Evolutionary conservation across 2,797 vertebrate genomes (phyloP).

Genomic region (Rhinatrema bivittatum): DNA sequence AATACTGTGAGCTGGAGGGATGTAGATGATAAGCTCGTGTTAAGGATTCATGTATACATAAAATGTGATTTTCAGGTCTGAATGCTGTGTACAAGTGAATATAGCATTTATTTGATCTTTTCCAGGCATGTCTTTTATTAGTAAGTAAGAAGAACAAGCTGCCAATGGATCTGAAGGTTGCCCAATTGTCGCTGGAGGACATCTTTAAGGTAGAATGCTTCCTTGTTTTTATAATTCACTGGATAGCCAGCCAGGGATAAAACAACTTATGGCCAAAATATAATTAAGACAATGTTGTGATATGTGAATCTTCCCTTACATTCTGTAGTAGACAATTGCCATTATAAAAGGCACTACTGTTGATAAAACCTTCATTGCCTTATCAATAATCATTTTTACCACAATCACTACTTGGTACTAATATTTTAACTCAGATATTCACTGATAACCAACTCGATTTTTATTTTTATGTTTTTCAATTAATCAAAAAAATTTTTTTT

Average conservation of each 20-base stretch:
- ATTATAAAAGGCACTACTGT: no score
- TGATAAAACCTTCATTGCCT: no score
- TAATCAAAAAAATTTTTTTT: no score
- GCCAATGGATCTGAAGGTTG: conserved; percentile 36
- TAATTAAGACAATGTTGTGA: no score
- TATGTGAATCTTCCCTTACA: no score
- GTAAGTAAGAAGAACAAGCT: conserved; percentile 25
- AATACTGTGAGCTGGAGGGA: neutral
- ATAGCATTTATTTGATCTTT: conserved; percentile 4
- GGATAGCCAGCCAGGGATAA: no score
- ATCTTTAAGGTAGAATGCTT: conserved; percentile 70
- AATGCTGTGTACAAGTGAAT: neutral
- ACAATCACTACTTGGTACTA: no score
- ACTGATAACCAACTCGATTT: neutral
- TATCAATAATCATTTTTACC: no score
- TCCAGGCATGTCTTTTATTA: conserved; percentile 52
- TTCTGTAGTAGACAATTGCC: no score
- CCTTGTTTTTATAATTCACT: no score
- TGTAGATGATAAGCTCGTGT: no score
- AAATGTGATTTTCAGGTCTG: neutral
- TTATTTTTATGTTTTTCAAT: neutral
- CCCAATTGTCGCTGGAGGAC: conserved; percentile 48
- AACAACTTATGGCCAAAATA: no score
- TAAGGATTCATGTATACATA: neutral
- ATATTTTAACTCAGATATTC: neutral